Conservation (phyloP, 2,888 invertebrate genomes). For the Oscheius sp. region DNA sequence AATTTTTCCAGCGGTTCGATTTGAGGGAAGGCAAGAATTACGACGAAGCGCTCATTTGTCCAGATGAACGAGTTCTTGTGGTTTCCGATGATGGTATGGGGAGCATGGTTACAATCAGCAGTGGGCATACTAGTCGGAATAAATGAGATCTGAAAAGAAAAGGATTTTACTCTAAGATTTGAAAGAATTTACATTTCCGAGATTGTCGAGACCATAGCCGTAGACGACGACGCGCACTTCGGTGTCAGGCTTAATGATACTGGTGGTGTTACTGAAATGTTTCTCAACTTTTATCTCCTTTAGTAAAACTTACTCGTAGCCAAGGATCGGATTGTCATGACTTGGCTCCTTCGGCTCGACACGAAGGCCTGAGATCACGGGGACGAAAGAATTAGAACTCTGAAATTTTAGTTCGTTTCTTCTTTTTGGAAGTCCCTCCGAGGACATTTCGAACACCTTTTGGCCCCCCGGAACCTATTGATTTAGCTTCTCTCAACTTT, state of each 20-base stretch:
- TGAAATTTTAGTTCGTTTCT: too few relatives aligned
- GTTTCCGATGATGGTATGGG: background rate
- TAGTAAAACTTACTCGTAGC: constrained; percentile 11
- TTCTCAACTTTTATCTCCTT: too few relatives aligned
- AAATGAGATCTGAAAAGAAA: constrained; percentile 3
- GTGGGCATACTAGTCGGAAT: background rate
- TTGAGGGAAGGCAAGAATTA: background rate
- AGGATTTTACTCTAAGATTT: background rate
- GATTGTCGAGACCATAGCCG: constrained; percentile 13
- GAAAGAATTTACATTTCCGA: constrained; percentile 1
- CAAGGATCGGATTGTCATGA: constrained; percentile 6
- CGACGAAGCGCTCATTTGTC: constrained; percentile 24
- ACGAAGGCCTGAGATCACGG: constrained; percentile 4
- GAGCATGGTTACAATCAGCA: background rate
- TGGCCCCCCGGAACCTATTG: too few relatives aligned
- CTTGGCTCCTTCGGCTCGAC: constrained; percentile 14
- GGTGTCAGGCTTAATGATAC: constrained; percentile 10
- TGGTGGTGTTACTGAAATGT: background rate
- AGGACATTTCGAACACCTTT: too few relatives aligned
- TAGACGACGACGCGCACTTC: constrained; percentile 19
- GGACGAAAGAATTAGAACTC: too few relatives aligned
- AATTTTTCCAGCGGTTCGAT: background rate
- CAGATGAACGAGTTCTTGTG: constrained; percentile 10
- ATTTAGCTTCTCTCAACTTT: too few relatives aligned
- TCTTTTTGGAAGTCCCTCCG: too few relatives aligned